A percentile compares a stretch with the other conserved stretches of the same genome.
phyloP scores from a whole-genome alignment of 92 coral and sea anemone genomes.

The Siderastrea radians region DNA sequence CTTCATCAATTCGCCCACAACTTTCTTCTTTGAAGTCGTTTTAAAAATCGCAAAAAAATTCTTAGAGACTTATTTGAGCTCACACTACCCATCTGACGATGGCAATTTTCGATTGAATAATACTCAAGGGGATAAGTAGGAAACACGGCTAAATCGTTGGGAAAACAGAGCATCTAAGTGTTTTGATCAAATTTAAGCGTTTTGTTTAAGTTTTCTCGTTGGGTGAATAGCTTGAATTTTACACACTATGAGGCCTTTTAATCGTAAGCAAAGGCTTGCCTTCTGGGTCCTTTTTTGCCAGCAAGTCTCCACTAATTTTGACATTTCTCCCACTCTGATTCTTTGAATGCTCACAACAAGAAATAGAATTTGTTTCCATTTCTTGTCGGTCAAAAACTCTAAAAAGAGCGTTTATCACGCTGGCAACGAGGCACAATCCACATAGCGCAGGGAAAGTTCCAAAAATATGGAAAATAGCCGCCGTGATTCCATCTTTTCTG shows the following conservation, averaged over 20 bases:
- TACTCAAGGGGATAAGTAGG: too few relatives aligned
- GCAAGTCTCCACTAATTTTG: too few relatives aligned
- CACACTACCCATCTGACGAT: too few relatives aligned
- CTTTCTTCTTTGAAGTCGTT: too few relatives aligned
- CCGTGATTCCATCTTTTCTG: slow-evolving; percentile 5
- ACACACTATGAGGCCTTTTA: slow-evolving; percentile 6
- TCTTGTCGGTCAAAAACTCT: slow-evolving; percentile 13
- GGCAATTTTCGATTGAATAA: too few relatives aligned
- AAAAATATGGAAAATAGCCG: slow-evolving; percentile 16
- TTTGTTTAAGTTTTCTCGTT: too few relatives aligned
- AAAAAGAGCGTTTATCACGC: slow-evolving; percentile 31
- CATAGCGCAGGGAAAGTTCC: slow-evolving; percentile 36
- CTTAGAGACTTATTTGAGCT: too few relatives aligned
- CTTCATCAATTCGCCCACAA: too few relatives aligned
- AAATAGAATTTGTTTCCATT: background rate
- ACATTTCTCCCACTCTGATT: background rate
- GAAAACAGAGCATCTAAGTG: too few relatives aligned
- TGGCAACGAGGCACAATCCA: slow-evolving; percentile 27
- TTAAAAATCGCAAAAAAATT: too few relatives aligned
- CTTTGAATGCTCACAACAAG: background rate
- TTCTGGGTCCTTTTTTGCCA: background rate
- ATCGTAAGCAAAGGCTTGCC: background rate
- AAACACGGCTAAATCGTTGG: too few relatives aligned
- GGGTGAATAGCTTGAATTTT: background rate
- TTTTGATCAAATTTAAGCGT: too few relatives aligned